Evolutionary conservation across 2,797 vertebrate genomes (phyloP).

Genomic region (Spinus olivaceus): DNA sequence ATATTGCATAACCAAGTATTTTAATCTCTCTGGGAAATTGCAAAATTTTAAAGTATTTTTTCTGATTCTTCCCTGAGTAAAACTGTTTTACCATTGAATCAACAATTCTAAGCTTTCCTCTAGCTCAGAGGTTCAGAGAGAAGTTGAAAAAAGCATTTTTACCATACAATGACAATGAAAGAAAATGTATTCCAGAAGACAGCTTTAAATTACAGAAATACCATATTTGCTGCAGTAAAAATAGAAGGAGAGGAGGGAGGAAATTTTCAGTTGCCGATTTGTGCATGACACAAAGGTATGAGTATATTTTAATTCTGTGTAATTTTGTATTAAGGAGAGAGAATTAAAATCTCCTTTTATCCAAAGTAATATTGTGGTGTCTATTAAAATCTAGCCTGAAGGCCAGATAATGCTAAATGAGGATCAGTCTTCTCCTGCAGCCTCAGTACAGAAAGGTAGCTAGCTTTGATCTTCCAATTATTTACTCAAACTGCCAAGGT

Average conservation of each 20-base stretch:
- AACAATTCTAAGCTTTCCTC: not conserved
- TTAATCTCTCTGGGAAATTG: not conserved
- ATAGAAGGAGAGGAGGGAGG: not conserved
- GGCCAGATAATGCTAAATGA: not conserved
- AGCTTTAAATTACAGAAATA: not conserved
- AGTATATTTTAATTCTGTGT: not conserved
- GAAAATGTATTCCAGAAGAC: not conserved
- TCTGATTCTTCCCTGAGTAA: not conserved
- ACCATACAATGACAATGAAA: not conserved
- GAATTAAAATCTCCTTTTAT: not conserved
- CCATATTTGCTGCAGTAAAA: not conserved
- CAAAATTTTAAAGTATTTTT: not conserved
- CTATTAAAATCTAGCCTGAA: not conserved
- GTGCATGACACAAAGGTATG: not conserved
- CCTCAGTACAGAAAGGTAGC: not conserved
- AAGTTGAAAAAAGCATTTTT: not conserved
- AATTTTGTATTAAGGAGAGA: not conserved
- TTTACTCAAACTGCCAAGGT: conserved; percentile 22
- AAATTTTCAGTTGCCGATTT: not conserved
- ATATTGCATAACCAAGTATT: not conserved
- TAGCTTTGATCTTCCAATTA: conserved; percentile 38
- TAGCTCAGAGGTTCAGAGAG: not conserved
- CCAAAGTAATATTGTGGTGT: not conserved
- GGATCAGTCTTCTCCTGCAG: not conserved
- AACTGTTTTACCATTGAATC: not conserved